phyloP scores from a whole-genome alignment of 2,797 vertebrate species.

The Lepilemur septentrionalis region DNA sequence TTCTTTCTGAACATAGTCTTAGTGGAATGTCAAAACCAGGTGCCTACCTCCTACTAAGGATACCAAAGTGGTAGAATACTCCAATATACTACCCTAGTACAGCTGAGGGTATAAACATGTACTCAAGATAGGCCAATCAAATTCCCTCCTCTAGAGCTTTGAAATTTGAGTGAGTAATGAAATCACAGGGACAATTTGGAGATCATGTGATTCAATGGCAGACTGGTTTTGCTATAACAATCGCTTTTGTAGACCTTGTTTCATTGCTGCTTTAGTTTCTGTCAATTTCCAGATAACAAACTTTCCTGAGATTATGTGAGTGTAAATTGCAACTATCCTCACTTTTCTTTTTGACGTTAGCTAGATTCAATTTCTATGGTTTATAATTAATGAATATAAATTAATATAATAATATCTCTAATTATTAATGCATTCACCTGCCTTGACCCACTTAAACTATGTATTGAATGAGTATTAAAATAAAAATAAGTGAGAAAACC shows the following conservation, averaged over 20 bases:
- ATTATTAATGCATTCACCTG: not conserved
- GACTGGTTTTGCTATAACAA: not conserved
- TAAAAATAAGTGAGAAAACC: slow-evolving; percentile 4
- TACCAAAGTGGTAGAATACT: not conserved
- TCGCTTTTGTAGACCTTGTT: not conserved
- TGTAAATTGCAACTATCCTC: not conserved
- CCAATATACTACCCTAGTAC: not conserved
- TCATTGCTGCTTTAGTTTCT: not conserved
- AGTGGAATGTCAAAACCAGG: not conserved
- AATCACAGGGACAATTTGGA: not conserved
- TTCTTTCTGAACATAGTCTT: not conserved
- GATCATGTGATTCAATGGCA: not conserved
- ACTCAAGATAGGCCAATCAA: not conserved
- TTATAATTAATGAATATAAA: not conserved
- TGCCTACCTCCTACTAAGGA: not conserved
- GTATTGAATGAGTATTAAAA: not conserved
- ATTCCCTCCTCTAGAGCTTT: not conserved
- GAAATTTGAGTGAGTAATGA: not conserved
- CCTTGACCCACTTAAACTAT: not conserved
- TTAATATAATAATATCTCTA: not conserved
- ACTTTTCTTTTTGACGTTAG: not conserved
- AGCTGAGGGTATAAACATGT: too few relatives aligned
- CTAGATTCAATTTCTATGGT: not conserved
- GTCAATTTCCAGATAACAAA: not conserved
- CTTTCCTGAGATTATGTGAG: not conserved